These are phyloP conservation scores for Cyprinodon diabolis DNA, from an alignment of 2,797 vertebrate species.

Conservation along the genomic window DNA sequence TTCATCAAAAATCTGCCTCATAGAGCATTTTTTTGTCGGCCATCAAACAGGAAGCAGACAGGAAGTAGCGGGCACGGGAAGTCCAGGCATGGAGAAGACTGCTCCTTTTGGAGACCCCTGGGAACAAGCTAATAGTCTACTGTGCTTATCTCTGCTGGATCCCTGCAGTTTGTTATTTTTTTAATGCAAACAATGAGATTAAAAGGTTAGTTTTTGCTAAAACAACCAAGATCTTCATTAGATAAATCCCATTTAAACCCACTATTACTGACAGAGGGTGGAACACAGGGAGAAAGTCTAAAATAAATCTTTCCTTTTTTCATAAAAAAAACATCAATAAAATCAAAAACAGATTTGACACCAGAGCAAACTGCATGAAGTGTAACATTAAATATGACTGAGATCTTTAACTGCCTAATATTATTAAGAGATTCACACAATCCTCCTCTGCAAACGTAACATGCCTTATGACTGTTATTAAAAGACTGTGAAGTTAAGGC, in stretches of 20 bases:
- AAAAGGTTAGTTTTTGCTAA: background rate
- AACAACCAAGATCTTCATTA: background rate
- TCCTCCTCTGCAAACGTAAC: background rate
- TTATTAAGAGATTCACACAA: background rate
- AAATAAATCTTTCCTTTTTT: background rate
- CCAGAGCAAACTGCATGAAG: background rate
- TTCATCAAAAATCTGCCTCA: conserved; percentile 63
- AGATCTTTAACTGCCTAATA: background rate
- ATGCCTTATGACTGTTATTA: background rate
- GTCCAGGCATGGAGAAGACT: conserved; percentile 69
- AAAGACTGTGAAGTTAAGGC: background rate
- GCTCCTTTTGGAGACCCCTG: conserved; percentile 57
- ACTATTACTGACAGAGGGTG: background rate
- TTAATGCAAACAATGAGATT: background rate
- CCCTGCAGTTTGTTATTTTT: background rate
- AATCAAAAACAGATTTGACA: background rate
- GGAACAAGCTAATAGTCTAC: conserved; percentile 50
- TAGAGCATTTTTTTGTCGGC: conserved; percentile 70
- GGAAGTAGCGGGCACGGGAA: conserved; percentile 80
- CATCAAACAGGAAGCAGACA: conserved; percentile 78
- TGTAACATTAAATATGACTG: background rate
- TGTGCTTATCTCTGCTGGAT: conserved; percentile 31
- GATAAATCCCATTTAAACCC: background rate
- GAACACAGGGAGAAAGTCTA: background rate
- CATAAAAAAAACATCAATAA: too few species aligned